phyloP scores from a whole-genome alignment of 1,140 invertebrate species.

The Pseudomyrmex sp. region DNA sequence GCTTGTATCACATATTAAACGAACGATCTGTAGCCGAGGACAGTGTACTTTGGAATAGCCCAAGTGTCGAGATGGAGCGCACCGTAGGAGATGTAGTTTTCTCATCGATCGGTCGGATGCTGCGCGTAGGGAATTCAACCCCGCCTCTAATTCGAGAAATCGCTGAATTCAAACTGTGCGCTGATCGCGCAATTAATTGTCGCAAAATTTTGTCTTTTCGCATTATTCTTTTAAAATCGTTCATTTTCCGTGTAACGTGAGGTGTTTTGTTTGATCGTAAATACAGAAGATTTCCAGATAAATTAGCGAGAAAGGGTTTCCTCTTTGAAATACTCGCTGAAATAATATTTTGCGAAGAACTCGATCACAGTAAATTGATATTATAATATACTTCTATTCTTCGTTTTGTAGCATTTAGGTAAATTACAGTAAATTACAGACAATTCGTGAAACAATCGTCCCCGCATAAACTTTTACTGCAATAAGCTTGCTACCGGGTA shows the following conservation, averaged over 20 bases:
- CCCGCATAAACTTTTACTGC: constrained; percentile 4
- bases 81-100: constrained; percentile 57
- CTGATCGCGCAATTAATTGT: too few relatives aligned
- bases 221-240: not conserved
- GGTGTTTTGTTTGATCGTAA: too few relatives aligned
- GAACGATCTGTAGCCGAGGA: constrained; percentile 13
- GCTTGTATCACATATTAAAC: constrained; percentile 17
- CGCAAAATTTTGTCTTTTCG: not conserved
- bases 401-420: not conserved
- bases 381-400: not conserved
- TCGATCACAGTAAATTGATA: not conserved
- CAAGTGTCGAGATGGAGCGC: constrained; percentile 62
- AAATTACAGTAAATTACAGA: not conserved
- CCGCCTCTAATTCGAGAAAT: constrained; percentile 56
- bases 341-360: not conserved
- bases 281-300: not conserved
- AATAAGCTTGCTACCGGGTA: constrained; percentile 37
- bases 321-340: not conserved
- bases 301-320: not conserved
- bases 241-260: not conserved
- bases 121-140: constrained; percentile 64
- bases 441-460: constrained; percentile 12
- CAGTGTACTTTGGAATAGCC: constrained; percentile 34
- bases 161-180: constrained; percentile 39
- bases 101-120: constrained; percentile 74